Conservation (phyloP, 1,140 invertebrate genomes). For the Papilio dardanus region DNA sequence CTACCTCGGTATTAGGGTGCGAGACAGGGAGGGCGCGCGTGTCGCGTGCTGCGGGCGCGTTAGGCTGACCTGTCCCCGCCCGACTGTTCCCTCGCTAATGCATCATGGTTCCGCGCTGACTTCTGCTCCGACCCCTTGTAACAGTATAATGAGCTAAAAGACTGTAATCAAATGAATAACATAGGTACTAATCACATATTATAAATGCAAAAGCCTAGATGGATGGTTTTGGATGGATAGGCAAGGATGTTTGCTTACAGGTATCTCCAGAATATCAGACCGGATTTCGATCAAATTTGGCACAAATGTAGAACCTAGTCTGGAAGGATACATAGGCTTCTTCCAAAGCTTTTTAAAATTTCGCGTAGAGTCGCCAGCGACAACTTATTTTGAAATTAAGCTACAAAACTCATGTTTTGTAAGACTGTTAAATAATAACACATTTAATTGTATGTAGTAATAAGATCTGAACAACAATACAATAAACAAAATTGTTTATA, state of each 20-base stretch:
- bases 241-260: too few relatives aligned
- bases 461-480: not conserved
- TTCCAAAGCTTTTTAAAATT: too few relatives aligned
- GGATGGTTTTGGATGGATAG: too few relatives aligned
- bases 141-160: not conserved
- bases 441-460: not conserved
- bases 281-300: too few relatives aligned
- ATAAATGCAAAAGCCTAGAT: not conserved
- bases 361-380: too few relatives aligned
- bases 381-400: not conserved
- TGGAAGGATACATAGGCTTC: too few relatives aligned
- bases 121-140: not conserved
- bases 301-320: too few relatives aligned
- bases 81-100: not conserved
- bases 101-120: conserved; percentile 1
- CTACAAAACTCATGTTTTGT: not conserved
- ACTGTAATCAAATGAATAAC: not conserved
- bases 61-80: not conserved
- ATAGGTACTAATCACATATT: too few relatives aligned
- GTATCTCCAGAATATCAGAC: too few relatives aligned
- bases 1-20: not conserved
- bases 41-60: conserved; percentile 4
- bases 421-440: not conserved
- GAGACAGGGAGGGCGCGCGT: not conserved
- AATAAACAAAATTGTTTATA: not conserved